Evolutionary conservation across 2,888 invertebrate species (phyloP).

Genomic region (Steromphala cineraria): DNA sequence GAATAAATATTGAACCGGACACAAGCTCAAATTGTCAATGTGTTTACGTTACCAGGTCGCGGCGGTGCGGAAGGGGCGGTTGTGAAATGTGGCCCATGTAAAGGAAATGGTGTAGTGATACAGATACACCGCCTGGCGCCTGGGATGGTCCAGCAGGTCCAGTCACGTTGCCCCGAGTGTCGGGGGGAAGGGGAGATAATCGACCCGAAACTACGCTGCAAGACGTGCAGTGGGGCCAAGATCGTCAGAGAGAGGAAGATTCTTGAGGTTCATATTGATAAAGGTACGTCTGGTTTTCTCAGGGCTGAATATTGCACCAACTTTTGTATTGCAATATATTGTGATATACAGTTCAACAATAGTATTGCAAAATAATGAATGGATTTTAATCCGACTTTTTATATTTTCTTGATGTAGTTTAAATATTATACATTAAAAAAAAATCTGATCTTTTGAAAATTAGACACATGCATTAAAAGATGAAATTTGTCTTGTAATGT

Average conservation of each 20-base stretch:
- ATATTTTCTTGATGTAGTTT: too few relatives aligned
- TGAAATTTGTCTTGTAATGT: too few relatives aligned
- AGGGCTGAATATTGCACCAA: too few relatives aligned
- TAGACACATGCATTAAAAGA: too few relatives aligned
- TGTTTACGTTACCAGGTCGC: slow-evolving; percentile 76
- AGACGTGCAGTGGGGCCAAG: slow-evolving; percentile 92
- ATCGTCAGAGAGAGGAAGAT: slow-evolving; percentile 93
- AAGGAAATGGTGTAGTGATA: slow-evolving; percentile 90
- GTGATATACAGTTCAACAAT: too few relatives aligned
- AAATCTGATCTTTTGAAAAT: too few relatives aligned
- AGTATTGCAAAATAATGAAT: too few relatives aligned
- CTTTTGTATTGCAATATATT: too few relatives aligned
- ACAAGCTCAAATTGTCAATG: neutral
- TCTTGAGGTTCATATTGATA: slow-evolving; percentile 94
- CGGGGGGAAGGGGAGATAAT: slow-evolving; percentile 82
- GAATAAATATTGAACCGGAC: too few relatives aligned
- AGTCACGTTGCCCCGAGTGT: slow-evolving; percentile 90
- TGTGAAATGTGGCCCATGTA: slow-evolving; percentile 89
- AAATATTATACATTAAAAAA: too few relatives aligned
- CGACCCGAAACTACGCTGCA: slow-evolving; percentile 91
- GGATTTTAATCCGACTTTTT: too few relatives aligned
- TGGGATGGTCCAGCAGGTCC: slow-evolving; percentile 92
- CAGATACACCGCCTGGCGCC: slow-evolving; percentile 83
- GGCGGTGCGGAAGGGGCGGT: slow-evolving; percentile 96
- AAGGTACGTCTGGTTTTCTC: slow-evolving; percentile 71